These are phyloP conservation scores for Brachyptera putata DNA, from an alignment of 2,888 invertebrate species.

Conservation along the genomic window DNA sequence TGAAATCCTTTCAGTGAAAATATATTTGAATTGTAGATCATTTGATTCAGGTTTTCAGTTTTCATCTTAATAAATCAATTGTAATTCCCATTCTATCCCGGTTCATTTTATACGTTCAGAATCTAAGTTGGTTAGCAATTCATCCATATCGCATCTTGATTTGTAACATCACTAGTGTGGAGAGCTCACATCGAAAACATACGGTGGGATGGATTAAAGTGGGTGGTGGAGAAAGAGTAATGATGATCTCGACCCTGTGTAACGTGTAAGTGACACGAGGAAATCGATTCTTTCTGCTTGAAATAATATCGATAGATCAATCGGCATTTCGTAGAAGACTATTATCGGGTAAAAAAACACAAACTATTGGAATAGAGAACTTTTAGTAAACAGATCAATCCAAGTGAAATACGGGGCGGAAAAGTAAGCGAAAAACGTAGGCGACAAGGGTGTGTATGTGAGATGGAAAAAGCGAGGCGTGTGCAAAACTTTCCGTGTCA, in stretches of 20 bases:
- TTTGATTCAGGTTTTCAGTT: too few relatives aligned
- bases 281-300: constrained; percentile 10
- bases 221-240: neutral
- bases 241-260: neutral
- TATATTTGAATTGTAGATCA: neutral
- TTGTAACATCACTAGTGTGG: neutral
- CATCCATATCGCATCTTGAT: neutral
- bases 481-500: too few relatives aligned
- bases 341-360: neutral
- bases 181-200: neutral
- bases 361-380: neutral
- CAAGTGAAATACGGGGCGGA: too few relatives aligned
- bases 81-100: too few relatives aligned
- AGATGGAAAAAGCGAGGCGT: too few relatives aligned
- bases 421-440: too few relatives aligned
- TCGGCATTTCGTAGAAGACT: neutral
- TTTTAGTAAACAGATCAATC: constrained; percentile 7
- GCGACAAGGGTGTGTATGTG: too few relatives aligned
- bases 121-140: neutral
- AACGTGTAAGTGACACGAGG: neutral
- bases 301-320: constrained; percentile 10
- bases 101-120: neutral
- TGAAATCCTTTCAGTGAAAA: neutral
- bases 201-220: neutral
- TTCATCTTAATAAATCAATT: too few relatives aligned